phyloP scores from a whole-genome alignment of 1,140 invertebrate species.

The Tetraneura akinire region DNA sequence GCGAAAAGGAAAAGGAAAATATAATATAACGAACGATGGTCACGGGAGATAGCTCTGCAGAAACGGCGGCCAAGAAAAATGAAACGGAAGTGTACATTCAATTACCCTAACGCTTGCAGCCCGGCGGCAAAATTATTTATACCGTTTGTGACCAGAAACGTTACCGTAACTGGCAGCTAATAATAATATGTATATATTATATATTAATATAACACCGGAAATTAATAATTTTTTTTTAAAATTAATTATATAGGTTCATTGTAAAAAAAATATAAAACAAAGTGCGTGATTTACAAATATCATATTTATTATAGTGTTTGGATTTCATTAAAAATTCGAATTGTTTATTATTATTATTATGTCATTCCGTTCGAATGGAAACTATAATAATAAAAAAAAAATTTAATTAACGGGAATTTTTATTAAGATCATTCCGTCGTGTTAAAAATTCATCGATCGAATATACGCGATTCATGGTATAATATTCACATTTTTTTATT shows the following conservation, averaged over 20 bases:
- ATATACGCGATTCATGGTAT: too few species aligned
- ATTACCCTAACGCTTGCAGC: neutral
- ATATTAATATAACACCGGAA: too few species aligned
- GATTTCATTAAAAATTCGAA: constrained; percentile 6
- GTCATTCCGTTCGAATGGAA: neutral
- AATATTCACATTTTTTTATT: too few species aligned
- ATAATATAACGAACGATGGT: constrained; percentile 33
- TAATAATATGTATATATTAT: neutral
- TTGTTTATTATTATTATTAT: neutral
- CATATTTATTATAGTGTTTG: too few species aligned
- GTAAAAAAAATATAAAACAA: neutral
- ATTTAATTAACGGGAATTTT: too few species aligned
- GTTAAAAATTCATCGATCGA: too few species aligned
- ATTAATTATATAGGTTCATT: constrained; percentile 17
- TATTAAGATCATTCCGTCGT: too few species aligned
- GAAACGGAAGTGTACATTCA: constrained; percentile 11
- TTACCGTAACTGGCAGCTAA: neutral
- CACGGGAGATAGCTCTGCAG: neutral
- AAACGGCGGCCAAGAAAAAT: neutral
- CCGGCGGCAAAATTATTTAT: neutral
- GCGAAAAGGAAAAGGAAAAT: neutral
- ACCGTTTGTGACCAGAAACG: neutral
- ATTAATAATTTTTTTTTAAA: constrained; percentile 32
- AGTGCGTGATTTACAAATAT: neutral
- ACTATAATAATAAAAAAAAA: neutral